These are phyloP conservation scores for Enteromius anoplus DNA, from an alignment of 2,797 vertebrate species.

Conservation along the genomic window DNA sequence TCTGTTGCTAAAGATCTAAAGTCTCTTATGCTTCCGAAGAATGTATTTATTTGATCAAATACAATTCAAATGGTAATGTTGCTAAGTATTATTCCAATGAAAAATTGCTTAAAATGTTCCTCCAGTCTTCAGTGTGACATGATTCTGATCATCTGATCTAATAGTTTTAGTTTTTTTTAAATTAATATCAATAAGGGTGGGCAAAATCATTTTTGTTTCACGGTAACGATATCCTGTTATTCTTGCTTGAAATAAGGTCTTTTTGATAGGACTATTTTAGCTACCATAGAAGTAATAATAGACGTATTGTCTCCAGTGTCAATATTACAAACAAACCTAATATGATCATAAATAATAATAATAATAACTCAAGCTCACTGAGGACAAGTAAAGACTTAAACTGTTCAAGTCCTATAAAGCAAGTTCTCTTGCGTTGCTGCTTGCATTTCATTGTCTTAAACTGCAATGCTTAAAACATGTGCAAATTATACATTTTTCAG, in stretches of 20 bases:
- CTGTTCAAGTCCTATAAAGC: no score
- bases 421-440: no score
- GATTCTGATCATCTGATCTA: not conserved
- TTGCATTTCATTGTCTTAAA: no score
- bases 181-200: not conserved
- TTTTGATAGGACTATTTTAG: not conserved
- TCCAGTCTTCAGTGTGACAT: not conserved
- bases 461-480: no score
- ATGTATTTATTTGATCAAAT: not conserved
- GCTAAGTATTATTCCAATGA: not conserved
- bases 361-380: no score
- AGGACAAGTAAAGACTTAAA: no score
- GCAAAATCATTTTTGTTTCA: not conserved
- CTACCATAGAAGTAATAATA: not conserved
- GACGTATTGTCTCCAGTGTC: not conserved
- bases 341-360: no score
- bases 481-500: no score
- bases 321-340: not conserved
- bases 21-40: not conserved
- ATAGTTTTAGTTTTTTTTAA: not conserved
- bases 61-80: not conserved
- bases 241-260: not conserved
- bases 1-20: not conserved
- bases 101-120: not conserved
- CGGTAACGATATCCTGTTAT: not conserved